phyloP scores from a whole-genome alignment of 1,140 invertebrate species.

The Parapsyche elsis region DNA sequence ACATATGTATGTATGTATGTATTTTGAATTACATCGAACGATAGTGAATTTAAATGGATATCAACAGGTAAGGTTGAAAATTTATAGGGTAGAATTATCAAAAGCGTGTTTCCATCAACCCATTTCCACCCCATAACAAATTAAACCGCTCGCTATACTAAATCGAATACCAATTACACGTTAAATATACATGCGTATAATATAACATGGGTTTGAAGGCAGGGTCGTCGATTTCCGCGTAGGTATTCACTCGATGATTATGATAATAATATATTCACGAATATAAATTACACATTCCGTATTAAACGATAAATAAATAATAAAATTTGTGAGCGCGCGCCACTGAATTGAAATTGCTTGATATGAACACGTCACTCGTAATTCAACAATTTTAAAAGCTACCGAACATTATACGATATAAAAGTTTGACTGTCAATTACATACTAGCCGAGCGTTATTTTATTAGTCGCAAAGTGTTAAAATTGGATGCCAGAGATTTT shows the following conservation, averaged over 20 bases:
- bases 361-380: too few species aligned
- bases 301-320: neutral
- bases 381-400: too few species aligned
- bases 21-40: neutral
- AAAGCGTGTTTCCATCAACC: neutral
- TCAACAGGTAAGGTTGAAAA: neutral
- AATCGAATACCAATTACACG: neutral
- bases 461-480: too few species aligned
- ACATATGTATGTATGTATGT: neutral
- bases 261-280: neutral
- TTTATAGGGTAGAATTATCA: neutral
- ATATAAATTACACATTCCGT: neutral
- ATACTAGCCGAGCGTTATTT: too few species aligned
- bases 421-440: too few species aligned
- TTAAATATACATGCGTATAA: neutral
- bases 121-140: neutral
- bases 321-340: too few species aligned
- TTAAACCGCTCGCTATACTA: neutral
- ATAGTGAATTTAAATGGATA: neutral
- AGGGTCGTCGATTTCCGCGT: neutral
- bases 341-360: too few species aligned
- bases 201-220: neutral
- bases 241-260: too few species aligned
- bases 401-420: too few species aligned
- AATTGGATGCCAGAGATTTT: too few species aligned